Percentiles rank a stretch among this genome's conserved stretches.
These are phyloP conservation scores for Linurgus olivaceus DNA, from an alignment of 2,797 vertebrate genomes.

Conservation along the genomic window DNA sequence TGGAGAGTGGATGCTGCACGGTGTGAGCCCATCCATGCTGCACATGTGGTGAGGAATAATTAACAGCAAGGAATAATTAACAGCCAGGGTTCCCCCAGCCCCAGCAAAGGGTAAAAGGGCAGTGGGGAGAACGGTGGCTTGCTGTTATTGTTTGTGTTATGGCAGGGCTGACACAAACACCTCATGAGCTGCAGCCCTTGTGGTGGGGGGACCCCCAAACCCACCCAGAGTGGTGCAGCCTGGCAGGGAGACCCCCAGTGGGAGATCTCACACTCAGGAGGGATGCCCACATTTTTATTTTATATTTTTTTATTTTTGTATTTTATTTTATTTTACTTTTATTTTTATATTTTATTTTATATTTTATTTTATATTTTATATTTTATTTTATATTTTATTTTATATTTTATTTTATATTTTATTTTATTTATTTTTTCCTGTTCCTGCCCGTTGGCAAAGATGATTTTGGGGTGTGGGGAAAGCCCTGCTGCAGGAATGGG, in stretches of 20 bases:
- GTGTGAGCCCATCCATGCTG: fast-evolving
- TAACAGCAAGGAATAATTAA: not conserved
- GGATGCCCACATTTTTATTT: too few relatives aligned
- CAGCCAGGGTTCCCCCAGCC: not conserved
- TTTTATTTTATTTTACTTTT: too few relatives aligned
- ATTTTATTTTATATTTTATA: too few relatives aligned
- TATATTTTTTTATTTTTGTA: too few relatives aligned
- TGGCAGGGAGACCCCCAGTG: fast-evolving
- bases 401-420: not conserved
- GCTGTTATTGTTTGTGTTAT: not conserved
- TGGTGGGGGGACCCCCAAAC: not conserved
- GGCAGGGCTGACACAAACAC: not conserved
- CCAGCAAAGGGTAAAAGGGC: not conserved
- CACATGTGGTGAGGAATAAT: not conserved
- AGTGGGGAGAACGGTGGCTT: fast-evolving
- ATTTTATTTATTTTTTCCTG: not conserved
- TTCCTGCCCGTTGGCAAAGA: not conserved
- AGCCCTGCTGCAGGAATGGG: fast-evolving
- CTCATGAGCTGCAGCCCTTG: fast-evolving
- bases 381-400: too few relatives aligned
- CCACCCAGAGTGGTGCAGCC: fast-evolving
- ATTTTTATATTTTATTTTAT: not conserved
- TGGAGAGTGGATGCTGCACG: fast-evolving
- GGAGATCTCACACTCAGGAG: fast-evolving
- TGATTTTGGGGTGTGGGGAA: not conserved